Conservation (phyloP, 2,797 vertebrate genomes). For the Graptemys geographica region DNA sequence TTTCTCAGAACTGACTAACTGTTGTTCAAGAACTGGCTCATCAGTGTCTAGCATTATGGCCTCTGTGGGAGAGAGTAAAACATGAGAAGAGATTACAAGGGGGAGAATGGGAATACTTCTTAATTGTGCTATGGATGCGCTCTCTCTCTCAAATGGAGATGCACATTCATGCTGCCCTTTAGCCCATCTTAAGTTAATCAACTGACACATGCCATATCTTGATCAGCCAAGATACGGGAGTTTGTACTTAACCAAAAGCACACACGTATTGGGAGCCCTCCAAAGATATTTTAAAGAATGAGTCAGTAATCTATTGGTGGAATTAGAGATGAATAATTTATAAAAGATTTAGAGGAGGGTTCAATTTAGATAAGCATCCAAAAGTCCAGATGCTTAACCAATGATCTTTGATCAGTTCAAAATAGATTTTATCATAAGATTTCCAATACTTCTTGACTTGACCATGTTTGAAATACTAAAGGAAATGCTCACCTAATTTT, state of each 20-base stretch:
- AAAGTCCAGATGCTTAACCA: background rate
- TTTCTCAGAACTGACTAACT: constrained; percentile 12
- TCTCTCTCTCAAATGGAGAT: background rate
- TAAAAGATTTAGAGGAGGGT: background rate
- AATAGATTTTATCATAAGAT: background rate
- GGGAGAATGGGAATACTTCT: background rate
- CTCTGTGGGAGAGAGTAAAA: background rate
- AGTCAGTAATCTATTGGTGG: background rate
- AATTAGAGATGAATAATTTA: background rate
- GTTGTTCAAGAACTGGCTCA: background rate
- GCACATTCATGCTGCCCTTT: background rate
- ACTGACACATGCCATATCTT: background rate
- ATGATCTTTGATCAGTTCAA: background rate
- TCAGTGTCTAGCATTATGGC: constrained; percentile 10
- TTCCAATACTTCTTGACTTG: background rate
- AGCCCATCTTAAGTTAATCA: background rate
- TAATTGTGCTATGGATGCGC: accelerated
- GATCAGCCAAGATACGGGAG: background rate
- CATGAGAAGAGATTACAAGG: background rate
- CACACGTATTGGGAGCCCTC: background rate
- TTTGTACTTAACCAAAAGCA: background rate
- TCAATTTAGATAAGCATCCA: background rate
- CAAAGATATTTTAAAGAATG: background rate
- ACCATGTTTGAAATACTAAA: background rate
- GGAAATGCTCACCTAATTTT: background rate